phyloP scores from a whole-genome alignment of 1,140 invertebrate species.

The Ceratosolen fusciceps region DNA sequence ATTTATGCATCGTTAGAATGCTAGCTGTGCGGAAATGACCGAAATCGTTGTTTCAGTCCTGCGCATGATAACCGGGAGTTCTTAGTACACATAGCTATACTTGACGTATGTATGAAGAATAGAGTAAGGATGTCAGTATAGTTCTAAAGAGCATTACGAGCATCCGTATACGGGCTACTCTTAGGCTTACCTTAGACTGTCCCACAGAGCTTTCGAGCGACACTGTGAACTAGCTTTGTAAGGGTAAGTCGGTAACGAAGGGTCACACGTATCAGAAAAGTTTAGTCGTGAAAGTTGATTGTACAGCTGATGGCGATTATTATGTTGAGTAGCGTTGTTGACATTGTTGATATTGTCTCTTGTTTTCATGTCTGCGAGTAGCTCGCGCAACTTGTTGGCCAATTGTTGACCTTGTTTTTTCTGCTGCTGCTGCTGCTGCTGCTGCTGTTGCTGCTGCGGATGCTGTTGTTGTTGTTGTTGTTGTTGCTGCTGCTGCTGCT shows the following conservation, averaged over 20 bases:
- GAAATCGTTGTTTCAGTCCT: background rate
- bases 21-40: background rate
- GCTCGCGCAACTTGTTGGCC: constrained; percentile 27
- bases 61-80: background rate
- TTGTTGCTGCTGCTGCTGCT: background rate
- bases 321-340: constrained; percentile 39
- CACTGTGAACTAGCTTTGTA: constrained; percentile 34
- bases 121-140: background rate
- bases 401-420: constrained; percentile 39
- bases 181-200: constrained; percentile 46
- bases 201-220: constrained; percentile 38
- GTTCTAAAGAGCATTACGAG: background rate
- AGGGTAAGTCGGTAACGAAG: constrained; percentile 34
- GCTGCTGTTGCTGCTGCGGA: constrained; percentile 48
- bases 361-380: constrained; percentile 34
- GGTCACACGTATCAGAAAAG: constrained; percentile 33
- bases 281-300: constrained; percentile 36
- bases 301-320: constrained; percentile 21
- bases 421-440: constrained; percentile 57
- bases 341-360: constrained; percentile 16
- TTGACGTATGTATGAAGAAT: background rate
- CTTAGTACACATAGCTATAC: background rate
- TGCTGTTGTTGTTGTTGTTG: constrained; percentile 19
- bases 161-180: constrained; percentile 34
- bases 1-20: no score